Evolutionary conservation across 2,888 invertebrate species (phyloP).

Genomic region (Polydrusus cervinus): DNA sequence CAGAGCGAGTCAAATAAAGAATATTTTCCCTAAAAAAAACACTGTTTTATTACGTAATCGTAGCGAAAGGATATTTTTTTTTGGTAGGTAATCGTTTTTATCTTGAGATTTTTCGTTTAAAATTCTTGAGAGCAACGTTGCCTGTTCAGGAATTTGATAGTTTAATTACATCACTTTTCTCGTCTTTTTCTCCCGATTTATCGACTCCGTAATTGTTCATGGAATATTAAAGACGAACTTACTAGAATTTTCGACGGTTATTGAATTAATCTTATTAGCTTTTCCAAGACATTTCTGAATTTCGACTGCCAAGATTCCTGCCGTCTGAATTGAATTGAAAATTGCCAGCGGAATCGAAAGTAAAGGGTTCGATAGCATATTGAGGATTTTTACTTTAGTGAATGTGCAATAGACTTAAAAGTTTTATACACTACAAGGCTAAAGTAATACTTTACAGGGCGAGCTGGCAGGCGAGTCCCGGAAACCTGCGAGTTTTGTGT

Average conservation of each 20-base stretch:
- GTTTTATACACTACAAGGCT: no score
- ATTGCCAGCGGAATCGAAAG: constrained; percentile 32
- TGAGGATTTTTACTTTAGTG: no score
- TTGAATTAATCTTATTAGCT: constrained; percentile 58
- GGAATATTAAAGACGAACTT: constrained; percentile 56
- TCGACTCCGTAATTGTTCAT: constrained; percentile 57
- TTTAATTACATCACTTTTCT: constrained; percentile 53
- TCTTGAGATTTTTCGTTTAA: constrained; percentile 34
- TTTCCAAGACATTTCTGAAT: constrained; percentile 46
- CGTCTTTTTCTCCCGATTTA: constrained; percentile 55
- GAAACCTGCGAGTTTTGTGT: no score
- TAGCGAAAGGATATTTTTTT: neutral
- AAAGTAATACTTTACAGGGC: no score
- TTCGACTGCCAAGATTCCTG: constrained; percentile 37
- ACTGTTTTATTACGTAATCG: no score
- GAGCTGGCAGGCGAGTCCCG: no score
- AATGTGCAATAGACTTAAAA: no score
- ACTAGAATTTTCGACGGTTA: constrained; percentile 56
- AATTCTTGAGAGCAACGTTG: constrained; percentile 24
- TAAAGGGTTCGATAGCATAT: constrained; percentile 33
- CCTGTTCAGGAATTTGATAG: constrained; percentile 47
- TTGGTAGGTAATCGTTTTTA: neutral
- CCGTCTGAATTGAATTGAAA: constrained; percentile 48
- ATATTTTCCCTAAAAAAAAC: no score
- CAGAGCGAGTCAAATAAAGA: no score